phyloP scores from a whole-genome alignment of 2,888 invertebrate genomes.

The Anaspis maculata region DNA sequence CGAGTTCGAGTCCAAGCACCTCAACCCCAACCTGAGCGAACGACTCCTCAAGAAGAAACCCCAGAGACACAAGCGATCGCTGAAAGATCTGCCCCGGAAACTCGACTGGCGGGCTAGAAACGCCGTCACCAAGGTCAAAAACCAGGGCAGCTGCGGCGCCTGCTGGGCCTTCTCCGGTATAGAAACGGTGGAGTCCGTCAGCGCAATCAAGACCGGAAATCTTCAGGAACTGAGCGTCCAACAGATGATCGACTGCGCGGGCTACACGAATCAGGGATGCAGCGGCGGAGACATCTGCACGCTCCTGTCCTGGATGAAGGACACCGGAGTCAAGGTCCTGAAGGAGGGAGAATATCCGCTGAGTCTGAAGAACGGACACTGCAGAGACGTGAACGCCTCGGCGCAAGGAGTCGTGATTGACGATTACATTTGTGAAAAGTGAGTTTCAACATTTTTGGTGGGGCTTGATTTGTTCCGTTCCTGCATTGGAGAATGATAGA shows the following conservation, averaged over 20 bases:
- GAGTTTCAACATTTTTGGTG: no score
- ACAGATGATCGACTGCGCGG: conserved; percentile 75
- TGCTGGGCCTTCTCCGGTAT: conserved; percentile 82
- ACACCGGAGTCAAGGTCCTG: conserved; percentile 49
- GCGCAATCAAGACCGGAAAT: conserved; percentile 56
- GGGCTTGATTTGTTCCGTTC: no score
- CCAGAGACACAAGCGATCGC: conserved; percentile 5
- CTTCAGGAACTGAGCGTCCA: conserved; percentile 63
- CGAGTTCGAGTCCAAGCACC: conserved; percentile 44
- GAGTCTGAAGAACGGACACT: conserved; percentile 30
- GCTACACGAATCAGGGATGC: conserved; percentile 64
- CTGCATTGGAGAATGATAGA: no score
- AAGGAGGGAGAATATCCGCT: conserved; percentile 55
- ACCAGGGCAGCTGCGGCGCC: conserved; percentile 72
- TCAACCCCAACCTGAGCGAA: conserved; percentile 32
- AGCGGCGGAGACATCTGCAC: conserved; percentile 72
- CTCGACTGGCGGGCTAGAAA: conserved; percentile 49
- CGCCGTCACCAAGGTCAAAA: conserved; percentile 57
- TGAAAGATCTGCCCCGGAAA: conserved; percentile 24
- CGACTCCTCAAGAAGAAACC: conserved; percentile 1
- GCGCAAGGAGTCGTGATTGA: conserved; percentile 44
- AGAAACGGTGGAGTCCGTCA: conserved; percentile 68
- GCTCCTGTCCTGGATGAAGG: conserved; percentile 64
- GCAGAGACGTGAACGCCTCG: conserved; percentile 16
- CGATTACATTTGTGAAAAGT: conserved; percentile 61